Evolutionary conservation across 2,888 invertebrate species (phyloP), one percentile per base, ranked within the genome.

Genomic region (Tetragnatha montana): DNA sequence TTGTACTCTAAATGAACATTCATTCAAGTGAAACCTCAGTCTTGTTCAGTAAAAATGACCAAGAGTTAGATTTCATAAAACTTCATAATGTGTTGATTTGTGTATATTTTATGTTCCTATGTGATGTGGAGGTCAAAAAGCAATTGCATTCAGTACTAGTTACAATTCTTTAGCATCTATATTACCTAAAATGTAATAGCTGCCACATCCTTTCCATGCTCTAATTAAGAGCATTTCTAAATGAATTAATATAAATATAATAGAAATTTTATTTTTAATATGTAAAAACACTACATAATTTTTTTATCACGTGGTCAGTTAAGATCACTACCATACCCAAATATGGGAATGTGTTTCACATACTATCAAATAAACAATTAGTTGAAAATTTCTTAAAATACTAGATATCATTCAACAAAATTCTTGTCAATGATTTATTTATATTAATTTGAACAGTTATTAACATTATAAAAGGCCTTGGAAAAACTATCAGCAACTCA

Each of bases 131-230:
- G 17, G 60, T 78, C 60, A 60, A 78, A 78, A 82, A 74, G 82
- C 35, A 51, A 60, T 74, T 60, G 22, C 73, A 21, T 82, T 73
- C 60, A 76, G n/a, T 50, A n/a, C 71, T 73, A 71, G 3, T 81
- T 70, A 83, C 73, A 86, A 86, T 71, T 73, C 70, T 49, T 80
- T 19, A 82, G 87, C 81, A 75, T 87, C 87, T 60, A 76, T 51
- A 70, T 73, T 76, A 69, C 73, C 60, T 88, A 88, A 74, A 88
- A 82, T 83, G 79, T 68, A 88, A 79, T 88, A 88, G 88, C 88
- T 88, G 88, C 88, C 88, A 75, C 73, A 80, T 74, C 69, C 78
- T 74, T 82, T 88, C 71, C 68, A 69, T 69, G 49, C 78, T 82
- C 82, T 73, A 47, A 51, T 80, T 73, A 78, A 88, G 83, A 88